Base-by-base conservation (phyloP, 1,140 invertebrate genomes). In the Cyphomyrmex costatus region DNA sequence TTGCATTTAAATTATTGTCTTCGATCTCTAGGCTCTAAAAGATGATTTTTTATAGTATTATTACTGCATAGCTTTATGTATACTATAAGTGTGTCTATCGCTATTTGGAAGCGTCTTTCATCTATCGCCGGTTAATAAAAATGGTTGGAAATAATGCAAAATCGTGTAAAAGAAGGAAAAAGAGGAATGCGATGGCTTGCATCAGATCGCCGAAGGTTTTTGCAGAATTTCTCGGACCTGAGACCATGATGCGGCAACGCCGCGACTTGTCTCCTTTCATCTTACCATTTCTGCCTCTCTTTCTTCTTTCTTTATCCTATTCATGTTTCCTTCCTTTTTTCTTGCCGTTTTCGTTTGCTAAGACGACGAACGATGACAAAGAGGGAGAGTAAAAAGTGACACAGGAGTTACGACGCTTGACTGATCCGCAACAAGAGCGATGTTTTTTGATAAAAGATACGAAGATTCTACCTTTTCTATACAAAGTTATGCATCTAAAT, bases 211-310 rank as follows among this genome's bases (percentile, higher is more conserved):
- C 70, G 88, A 78, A 86, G 70, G 89, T 77, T 88, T 89, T 89
- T 89, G 88, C 65, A 83, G 71, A 89, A 83, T 90, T 88, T 88
- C 86, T 90, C 60, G 70, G 70, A 68, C 65, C 88, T 85, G 68
- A 42, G 8, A 89, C 78, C 86, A 85, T 78, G 89, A 92, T 85
- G 85, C 92, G 93, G 93, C 93, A 94, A 94, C 93, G 92, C 91
- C 88, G 93, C 93, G 92, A 86, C 84, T 84, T 76, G 65, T 68
- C 65, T 88, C 51, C 33, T 76, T 82, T 82, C 53, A 60, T 73
- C 89, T 88, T 77, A 49, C 66, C 21, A 51, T 82, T 71, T 10
- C 88, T 53, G 2, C 3, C 46, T 68, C 1, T 33, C n/a, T 33
- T 86, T 85, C 76, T 86, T 76, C 68, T 80, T 24, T n/a, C 76